Evolutionary conservation across 2,888 invertebrate species (phyloP).

Genomic region (Palloptera scutellata): DNA sequence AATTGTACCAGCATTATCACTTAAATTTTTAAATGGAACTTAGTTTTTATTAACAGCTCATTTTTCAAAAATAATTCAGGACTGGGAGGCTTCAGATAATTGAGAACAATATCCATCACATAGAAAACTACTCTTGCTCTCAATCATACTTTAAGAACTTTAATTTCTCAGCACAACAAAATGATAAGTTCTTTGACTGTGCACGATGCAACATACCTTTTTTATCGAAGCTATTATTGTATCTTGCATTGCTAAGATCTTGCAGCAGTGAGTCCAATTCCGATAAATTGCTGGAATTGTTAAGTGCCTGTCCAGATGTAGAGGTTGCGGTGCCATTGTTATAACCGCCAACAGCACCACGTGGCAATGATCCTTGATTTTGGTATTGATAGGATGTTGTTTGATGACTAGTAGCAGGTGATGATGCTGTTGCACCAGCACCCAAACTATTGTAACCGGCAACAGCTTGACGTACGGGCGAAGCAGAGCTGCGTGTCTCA

Average conservation of each 20-base stretch:
- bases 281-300: slow-evolving; percentile 75
- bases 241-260: slow-evolving; percentile 85
- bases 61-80: too few relatives aligned
- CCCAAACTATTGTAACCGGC: slow-evolving; percentile 38
- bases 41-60: too few relatives aligned
- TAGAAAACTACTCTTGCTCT: too few relatives aligned
- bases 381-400: slow-evolving; percentile 49
- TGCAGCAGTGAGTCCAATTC: slow-evolving; percentile 91
- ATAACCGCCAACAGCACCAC: slow-evolving; percentile 40
- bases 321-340: slow-evolving; percentile 39
- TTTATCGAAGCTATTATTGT: slow-evolving; percentile 65
- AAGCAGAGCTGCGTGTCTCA: slow-evolving; percentile 54
- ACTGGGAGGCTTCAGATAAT: too few relatives aligned
- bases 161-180: too few relatives aligned
- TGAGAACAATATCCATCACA: too few relatives aligned
- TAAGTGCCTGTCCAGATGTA: slow-evolving; percentile 37
- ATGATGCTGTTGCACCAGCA: slow-evolving; percentile 6
- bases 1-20: too few relatives aligned
- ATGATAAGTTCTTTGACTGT: too few relatives aligned
- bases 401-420: slow-evolving; percentile 7
- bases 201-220: too few relatives aligned
- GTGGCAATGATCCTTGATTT: slow-evolving; percentile 55
- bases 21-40: too few relatives aligned
- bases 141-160: too few relatives aligned
- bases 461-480: slow-evolving; percentile 37